Conservation (phyloP, 2,113 vertebrate species). For the Semicossyphus pulcher region DNA sequence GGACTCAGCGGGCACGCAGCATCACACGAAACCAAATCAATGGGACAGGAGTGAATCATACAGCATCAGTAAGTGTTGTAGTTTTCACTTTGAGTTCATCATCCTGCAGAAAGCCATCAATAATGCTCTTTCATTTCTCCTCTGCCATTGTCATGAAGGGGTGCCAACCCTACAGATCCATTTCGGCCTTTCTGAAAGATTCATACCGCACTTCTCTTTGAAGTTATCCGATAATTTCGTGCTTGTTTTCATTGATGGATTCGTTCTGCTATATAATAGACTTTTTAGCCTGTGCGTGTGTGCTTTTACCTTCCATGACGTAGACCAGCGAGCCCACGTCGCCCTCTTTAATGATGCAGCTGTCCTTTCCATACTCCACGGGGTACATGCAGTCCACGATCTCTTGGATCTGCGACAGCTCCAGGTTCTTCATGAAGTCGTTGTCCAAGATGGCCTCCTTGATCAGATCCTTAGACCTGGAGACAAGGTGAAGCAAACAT, state of each 20-base stretch:
- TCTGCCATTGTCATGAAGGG: not conserved
- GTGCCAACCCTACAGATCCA: not conserved
- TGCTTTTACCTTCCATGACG: slow-evolving; percentile 96
- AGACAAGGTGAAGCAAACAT: slow-evolving; percentile 23
- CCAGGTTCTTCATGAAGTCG: slow-evolving; percentile 99
- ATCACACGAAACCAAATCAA: slow-evolving; percentile 27
- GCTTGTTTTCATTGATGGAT: not conserved
- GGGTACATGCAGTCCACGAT: slow-evolving; percentile 99
- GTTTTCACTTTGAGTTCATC: slow-evolving; percentile 18
- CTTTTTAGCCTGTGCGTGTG: not conserved
- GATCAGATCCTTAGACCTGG: slow-evolving; percentile 97
- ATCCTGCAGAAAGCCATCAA: slow-evolving; percentile 32
- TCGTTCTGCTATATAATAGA: not conserved
- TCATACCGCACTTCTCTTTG: not conserved
- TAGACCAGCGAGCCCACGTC: slow-evolving; percentile 98
- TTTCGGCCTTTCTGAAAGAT: not conserved
- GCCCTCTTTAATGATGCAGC: slow-evolving; percentile 98
- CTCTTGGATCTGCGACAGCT: slow-evolving; percentile 98
- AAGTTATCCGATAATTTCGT: not conserved
- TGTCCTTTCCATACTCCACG: slow-evolving; percentile 97
- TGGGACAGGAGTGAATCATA: slow-evolving; percentile 31
- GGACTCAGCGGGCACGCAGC: not conserved
- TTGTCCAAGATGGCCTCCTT: slow-evolving; percentile 99
- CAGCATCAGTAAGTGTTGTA: slow-evolving; percentile 9
- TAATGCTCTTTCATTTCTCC: slow-evolving; percentile 47